These are phyloP conservation scores for Isurus oxyrinchus DNA, from an alignment of 2,113 vertebrate species.

Conservation along the genomic window DNA sequence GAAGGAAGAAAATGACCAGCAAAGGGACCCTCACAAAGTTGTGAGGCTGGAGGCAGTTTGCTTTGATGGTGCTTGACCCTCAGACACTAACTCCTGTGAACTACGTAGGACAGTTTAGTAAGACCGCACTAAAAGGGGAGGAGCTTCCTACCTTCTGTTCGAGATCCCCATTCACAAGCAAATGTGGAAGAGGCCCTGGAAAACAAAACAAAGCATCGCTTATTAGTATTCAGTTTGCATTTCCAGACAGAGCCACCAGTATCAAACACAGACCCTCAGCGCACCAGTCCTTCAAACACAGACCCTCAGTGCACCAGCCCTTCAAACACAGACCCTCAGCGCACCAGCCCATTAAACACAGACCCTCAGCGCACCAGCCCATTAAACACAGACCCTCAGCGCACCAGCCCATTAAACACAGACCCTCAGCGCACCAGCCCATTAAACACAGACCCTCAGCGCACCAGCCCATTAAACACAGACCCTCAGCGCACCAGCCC, in stretches of 20 bases:
- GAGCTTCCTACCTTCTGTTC: slow-evolving; percentile 71
- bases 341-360: not conserved
- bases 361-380: no score
- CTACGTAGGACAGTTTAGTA: not conserved
- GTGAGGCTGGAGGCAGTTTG: not conserved
- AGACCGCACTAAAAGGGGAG: slow-evolving; percentile 40
- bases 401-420: not conserved
- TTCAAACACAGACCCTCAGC: no score
- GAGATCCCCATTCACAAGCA: slow-evolving; percentile 69
- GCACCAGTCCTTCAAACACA: no score
- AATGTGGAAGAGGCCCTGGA: slow-evolving; percentile 76
- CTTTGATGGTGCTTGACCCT: not conserved
- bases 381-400: no score
- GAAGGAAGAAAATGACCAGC: not conserved
- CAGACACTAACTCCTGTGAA: not conserved
- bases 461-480: no score
- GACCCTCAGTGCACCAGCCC: no score
- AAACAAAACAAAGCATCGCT: slow-evolving; percentile 20
- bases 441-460: no score
- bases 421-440: no score
- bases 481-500: no score
- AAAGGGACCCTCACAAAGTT: not conserved
- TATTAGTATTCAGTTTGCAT: not conserved
- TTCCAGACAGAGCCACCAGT: not conserved
- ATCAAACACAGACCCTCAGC: not conserved